Evolutionary conservation across 2,113 vertebrate species (phyloP).

Genomic region (Spilogale gracilis): DNA sequence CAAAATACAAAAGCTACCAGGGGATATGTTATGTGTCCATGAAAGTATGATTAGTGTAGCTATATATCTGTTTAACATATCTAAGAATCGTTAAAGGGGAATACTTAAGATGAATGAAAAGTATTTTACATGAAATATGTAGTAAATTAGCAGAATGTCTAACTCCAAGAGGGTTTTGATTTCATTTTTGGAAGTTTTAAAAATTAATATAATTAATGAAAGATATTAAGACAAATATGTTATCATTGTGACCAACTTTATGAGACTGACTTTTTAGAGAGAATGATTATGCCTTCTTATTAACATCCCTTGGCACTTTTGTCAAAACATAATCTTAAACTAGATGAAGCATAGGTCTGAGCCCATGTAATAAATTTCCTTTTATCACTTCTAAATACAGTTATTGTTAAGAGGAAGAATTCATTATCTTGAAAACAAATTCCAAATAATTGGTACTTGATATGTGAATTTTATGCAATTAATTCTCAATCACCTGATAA

Average conservation of each 20-base stretch:
- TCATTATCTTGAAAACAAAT: constrained; percentile 50
- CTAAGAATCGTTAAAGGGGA: constrained; percentile 3
- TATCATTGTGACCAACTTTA: neutral
- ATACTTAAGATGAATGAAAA: constrained; percentile 11
- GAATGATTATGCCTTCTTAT: neutral
- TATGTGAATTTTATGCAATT: constrained; percentile 47
- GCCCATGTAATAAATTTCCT: neutral
- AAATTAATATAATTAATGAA: constrained; percentile 29
- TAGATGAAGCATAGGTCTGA: neutral
- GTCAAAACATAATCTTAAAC: neutral
- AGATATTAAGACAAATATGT: neutral
- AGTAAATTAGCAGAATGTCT: neutral
- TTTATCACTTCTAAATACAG: constrained; percentile 41
- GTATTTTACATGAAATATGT: neutral
- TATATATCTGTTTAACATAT: neutral
- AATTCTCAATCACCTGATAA: constrained; percentile 46
- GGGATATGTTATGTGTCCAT: neutral
- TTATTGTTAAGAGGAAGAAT: constrained; percentile 27
- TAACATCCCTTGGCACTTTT: neutral
- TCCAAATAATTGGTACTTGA: constrained; percentile 25
- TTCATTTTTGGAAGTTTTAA: constrained; percentile 48
- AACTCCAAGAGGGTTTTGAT: constrained; percentile 25
- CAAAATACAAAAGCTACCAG: neutral
- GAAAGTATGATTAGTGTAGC: neutral
- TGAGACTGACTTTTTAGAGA: neutral